Base-by-base conservation (phyloP, 2,797 vertebrate species). In the Eutrigla gurnardus region DNA sequence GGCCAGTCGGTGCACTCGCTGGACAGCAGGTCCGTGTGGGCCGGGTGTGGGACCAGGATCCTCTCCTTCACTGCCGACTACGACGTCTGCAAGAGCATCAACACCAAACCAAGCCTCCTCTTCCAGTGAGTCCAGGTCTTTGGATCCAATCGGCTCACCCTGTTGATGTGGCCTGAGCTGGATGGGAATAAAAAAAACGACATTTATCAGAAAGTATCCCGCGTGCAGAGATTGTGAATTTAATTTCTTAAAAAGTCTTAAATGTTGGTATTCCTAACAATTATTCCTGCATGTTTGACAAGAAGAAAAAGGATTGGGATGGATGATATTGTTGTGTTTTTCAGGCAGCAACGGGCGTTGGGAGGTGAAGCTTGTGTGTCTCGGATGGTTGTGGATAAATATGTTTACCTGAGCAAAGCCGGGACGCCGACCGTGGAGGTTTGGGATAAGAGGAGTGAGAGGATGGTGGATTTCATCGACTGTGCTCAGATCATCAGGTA, bases 361-460 rank as follows among this genome's bases (percentile, higher is more conserved):
- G 92, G 92, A 64, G 87, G 95, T 17, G 95, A 97, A 52, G 93
- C 95, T 7, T 95, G 94, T 61, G 96, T 99, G 79, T 96, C 95
- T 63, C 95, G 95, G 0, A 92, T 99, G 92, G 97, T 91, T 17
- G 96, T 97, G 73, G 98, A 99, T 55, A 96, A 96, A 62, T 95
- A 92, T 35, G 91, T 97, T 66, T 99, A 97, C 84, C 78, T 99
- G 75, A 97, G 96, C 82, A 98, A 97, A 94, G 94, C 95, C 15
- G 95, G 95, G 32, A 94, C 95, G 5, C 88, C 96, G 1, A 88
- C 93, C 9, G 95, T 99, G 2, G 97, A 99, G 92, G 95, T 99
- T 63, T 97, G 98, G 97, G 97, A 99, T 81, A 97, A 96, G 92
- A 97, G 95, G 85, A 96, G 93, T 0, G 96, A 96, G 86, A 96